Conservation (phyloP, 2,113 vertebrate genomes). For the Dascyllus trimaculatus region DNA sequence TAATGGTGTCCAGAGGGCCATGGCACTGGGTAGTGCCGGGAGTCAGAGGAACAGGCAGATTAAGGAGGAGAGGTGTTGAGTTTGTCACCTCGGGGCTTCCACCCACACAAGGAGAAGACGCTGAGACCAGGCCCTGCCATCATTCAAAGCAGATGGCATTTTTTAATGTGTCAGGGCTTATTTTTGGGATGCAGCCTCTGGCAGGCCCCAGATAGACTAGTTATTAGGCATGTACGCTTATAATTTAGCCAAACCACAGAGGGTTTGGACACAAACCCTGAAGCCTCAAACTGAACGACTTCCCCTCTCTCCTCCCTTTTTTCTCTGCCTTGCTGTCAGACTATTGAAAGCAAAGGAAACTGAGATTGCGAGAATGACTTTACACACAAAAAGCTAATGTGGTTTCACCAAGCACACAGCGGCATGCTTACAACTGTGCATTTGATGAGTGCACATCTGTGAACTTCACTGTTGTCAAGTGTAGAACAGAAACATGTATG, state of each 20-base stretch:
- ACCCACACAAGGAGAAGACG: constrained; percentile 64
- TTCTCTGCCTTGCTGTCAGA: constrained; percentile 53
- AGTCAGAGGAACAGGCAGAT: constrained; percentile 77
- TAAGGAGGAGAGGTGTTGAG: constrained; percentile 78
- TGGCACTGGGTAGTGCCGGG: constrained; percentile 41
- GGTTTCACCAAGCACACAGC: constrained; percentile 2
- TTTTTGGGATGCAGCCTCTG: constrained; percentile 80
- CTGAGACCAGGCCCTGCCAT: constrained; percentile 56
- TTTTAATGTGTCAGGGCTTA: constrained; percentile 79
- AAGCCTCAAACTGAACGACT: constrained; percentile 71
- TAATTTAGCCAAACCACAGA: constrained; percentile 77
- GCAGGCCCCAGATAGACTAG: constrained; percentile 75
- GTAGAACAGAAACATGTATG: neutral
- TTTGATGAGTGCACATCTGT: constrained; percentile 20
- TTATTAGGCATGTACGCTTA: constrained; percentile 80
- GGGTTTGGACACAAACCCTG: constrained; percentile 75
- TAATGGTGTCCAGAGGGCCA: constrained; percentile 71
- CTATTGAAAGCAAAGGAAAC: constrained; percentile 39
- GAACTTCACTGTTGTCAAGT: neutral
- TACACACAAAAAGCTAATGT: constrained; percentile 21
- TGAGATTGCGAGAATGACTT: constrained; percentile 37
- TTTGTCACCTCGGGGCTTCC: constrained; percentile 81
- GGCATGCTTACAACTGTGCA: constrained; percentile 20
- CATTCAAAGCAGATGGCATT: constrained; percentile 84
- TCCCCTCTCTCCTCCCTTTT: constrained; percentile 36